phyloP scores from a whole-genome alignment of 1,140 invertebrate species.

The Tribolium castaneum region DNA sequence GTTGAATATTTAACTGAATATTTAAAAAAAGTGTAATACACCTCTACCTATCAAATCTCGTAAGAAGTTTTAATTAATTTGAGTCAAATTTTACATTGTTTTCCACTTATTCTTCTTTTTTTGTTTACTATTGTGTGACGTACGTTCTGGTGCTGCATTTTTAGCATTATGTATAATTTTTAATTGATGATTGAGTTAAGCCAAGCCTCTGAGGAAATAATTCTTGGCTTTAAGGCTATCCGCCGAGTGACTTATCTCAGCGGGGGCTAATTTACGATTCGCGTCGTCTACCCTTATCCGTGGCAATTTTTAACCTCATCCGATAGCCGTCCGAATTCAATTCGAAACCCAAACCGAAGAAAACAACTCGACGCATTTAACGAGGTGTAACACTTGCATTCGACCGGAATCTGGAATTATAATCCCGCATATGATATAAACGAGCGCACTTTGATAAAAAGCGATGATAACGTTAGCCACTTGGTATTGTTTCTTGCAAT shows the following conservation, averaged over 20 bases:
- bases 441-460: conserved; percentile 7
- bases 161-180: too few species aligned
- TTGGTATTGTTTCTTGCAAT: conserved; percentile 35
- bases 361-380: conserved; percentile 22
- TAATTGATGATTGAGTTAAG: too few species aligned
- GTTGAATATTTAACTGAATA: too few species aligned
- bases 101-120: too few species aligned
- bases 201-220: too few species aligned
- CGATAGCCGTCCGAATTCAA: not conserved
- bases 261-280: not conserved
- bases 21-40: too few species aligned
- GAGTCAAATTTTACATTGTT: too few species aligned
- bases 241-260: not conserved
- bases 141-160: too few species aligned
- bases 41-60: too few species aligned
- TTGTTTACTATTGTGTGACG: too few species aligned
- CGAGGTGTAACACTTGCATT: conserved; percentile 35
- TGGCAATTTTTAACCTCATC: not conserved
- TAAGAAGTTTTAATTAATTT: too few species aligned
- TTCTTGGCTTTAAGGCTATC: not conserved
- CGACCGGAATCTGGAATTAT: conserved; percentile 32
- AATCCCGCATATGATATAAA: conserved; percentile 27
- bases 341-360: not conserved
- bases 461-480: conserved; percentile 18
- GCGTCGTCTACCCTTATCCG: not conserved